phyloP scores from a whole-genome alignment of 1,140 invertebrate genomes.

The Zaprionus kolodkinae region DNA sequence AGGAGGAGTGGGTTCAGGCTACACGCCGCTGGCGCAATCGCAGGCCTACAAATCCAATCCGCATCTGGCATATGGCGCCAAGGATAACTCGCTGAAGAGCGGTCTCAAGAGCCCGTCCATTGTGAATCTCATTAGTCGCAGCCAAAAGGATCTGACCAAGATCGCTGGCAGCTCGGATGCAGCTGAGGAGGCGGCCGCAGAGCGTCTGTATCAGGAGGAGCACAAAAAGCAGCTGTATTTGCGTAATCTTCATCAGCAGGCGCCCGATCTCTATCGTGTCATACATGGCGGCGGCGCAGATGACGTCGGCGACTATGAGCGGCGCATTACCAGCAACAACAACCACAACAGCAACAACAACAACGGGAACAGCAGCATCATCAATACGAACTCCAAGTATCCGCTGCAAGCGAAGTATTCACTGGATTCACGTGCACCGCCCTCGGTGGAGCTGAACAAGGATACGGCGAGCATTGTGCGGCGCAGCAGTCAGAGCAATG shows the following conservation, averaged over 20 bases:
- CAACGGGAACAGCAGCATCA: background rate
- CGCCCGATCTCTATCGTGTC: conserved; percentile 90
- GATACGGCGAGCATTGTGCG: conserved; percentile 85
- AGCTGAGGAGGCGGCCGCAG: conserved; percentile 27
- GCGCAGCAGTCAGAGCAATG: conserved; percentile 86
- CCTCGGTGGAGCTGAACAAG: conserved; percentile 79
- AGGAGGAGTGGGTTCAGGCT: background rate
- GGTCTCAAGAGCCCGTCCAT: conserved; percentile 93
- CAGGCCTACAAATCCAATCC: conserved; percentile 90
- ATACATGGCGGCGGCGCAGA: conserved; percentile 85
- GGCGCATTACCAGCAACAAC: conserved; percentile 16
- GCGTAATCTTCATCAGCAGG: conserved; percentile 89
- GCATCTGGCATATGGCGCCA: conserved; percentile 88
- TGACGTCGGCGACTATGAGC: conserved; percentile 50
- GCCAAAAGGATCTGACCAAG: conserved; percentile 89
- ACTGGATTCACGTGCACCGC: conserved; percentile 71
- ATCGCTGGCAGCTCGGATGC: conserved; percentile 57
- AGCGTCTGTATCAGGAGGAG: conserved; percentile 8
- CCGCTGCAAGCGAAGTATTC: conserved; percentile 72
- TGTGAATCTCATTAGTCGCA: conserved; percentile 92
- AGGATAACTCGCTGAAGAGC: conserved; percentile 84
- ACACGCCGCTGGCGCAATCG: conserved; percentile 20
- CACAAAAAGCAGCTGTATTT: conserved; percentile 89
- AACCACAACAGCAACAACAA: background rate
- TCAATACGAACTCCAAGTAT: conserved; percentile 47